Evolutionary conservation across 2,113 vertebrate species (phyloP).

Genomic region (Centrocercus urophasianus): DNA sequence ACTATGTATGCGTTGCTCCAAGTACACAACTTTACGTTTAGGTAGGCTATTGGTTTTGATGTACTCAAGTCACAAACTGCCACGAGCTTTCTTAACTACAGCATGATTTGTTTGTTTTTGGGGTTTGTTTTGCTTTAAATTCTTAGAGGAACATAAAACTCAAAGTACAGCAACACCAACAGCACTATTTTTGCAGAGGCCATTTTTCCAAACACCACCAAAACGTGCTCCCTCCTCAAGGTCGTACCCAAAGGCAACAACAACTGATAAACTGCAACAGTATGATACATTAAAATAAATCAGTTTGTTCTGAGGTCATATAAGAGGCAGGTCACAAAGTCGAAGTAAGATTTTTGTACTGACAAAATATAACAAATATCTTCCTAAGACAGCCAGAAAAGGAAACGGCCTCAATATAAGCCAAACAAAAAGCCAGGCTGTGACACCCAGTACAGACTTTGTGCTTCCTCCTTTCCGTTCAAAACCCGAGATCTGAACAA

Average conservation of each 20-base stretch:
- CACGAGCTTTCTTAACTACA: neutral
- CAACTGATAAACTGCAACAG: neutral
- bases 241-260: neutral
- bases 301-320: neutral
- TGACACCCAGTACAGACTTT: neutral
- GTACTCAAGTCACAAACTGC: neutral
- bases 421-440: neutral
- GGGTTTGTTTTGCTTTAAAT: neutral
- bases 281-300: neutral
- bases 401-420: neutral
- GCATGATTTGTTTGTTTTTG: neutral
- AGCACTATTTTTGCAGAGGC: neutral
- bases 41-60: neutral
- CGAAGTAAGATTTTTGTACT: neutral
- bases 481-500: neutral
- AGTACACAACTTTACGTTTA: neutral
- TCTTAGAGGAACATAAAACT: neutral
- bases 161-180: constrained; percentile 8
- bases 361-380: neutral
- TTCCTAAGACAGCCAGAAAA: neutral
- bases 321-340: neutral
- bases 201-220: neutral
- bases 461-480: neutral
- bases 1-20: neutral
- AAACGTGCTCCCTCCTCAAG: neutral